A percentile compares a stretch with the other conserved stretches of the same genome.
Evolutionary conservation across 2,888 invertebrate species (phyloP).

Genomic region (Myathropa florea): DNA sequence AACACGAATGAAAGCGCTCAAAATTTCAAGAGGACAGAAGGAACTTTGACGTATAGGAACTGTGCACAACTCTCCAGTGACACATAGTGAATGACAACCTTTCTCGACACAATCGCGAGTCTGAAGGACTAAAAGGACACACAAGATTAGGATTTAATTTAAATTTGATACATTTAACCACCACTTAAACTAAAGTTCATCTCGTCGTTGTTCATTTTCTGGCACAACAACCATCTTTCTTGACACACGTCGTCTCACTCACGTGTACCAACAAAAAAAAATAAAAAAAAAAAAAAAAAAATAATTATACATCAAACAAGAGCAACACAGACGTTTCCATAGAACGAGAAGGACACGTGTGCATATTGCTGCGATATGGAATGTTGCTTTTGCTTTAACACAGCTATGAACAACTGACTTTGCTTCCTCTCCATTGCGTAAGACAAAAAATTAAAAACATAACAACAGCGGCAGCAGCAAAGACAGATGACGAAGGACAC

Average conservation of each 20-base stretch:
- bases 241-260: not conserved
- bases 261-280: too few relatives aligned
- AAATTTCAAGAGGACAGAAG: too few relatives aligned
- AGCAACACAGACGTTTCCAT: conserved; percentile 6
- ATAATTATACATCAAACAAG: not conserved
- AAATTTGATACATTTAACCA: not conserved
- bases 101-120: too few relatives aligned
- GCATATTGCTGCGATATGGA: conserved; percentile 10
- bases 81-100: too few relatives aligned
- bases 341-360: not conserved
- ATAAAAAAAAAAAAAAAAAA: too few relatives aligned
- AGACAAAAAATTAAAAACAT: not conserved
- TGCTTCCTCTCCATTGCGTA: conserved; percentile 2
- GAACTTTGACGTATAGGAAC: too few relatives aligned
- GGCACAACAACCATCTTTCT: not conserved
- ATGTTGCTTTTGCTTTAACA: conserved; percentile 28
- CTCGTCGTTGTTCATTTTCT: not conserved
- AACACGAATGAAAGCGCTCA: too few relatives aligned
- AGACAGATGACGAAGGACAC: not conserved
- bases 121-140: too few relatives aligned
- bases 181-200: not conserved
- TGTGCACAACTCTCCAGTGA: too few relatives aligned
- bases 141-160: not conserved
- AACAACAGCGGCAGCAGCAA: not conserved
- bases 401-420: not conserved